These are phyloP conservation scores for Poeciliopsis retropinna DNA, from an alignment of 2,113 vertebrate genomes.

Conservation along the genomic window DNA sequence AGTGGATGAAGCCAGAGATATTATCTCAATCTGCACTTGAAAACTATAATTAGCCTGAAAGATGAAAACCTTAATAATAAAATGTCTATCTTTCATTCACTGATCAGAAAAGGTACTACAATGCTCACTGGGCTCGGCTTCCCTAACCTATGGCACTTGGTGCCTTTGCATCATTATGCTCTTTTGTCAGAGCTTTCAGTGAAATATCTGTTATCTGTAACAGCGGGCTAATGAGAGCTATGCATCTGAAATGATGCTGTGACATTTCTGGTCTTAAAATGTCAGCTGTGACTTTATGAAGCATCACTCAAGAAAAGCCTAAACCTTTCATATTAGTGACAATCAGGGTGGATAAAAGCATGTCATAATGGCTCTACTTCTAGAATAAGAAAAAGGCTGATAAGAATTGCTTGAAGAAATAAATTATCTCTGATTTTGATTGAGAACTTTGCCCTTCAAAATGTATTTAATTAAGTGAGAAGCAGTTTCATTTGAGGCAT, in stretches of 20 bases:
- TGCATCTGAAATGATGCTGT: slow-evolving; percentile 1
- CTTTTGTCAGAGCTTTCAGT: slow-evolving; percentile 23
- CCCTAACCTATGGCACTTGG: background rate
- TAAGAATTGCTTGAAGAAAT: too few relatives aligned
- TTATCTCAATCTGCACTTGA: slow-evolving; percentile 50
- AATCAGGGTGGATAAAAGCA: too few relatives aligned
- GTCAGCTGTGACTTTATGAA: background rate
- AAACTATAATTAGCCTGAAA: slow-evolving; percentile 54
- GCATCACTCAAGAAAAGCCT: background rate
- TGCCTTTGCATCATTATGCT: slow-evolving; percentile 15
- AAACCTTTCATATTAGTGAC: too few relatives aligned
- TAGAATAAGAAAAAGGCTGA: too few relatives aligned
- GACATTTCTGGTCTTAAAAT: background rate
- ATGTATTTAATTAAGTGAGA: too few relatives aligned
- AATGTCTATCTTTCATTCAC: slow-evolving; percentile 6
- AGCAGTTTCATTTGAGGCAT: too few relatives aligned
- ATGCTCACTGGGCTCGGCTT: slow-evolving; percentile 26
- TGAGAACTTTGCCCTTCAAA: too few relatives aligned
- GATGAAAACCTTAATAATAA: slow-evolving; percentile 52
- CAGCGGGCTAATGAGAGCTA: background rate
- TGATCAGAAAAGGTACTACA: slow-evolving; percentile 28
- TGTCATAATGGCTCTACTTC: too few relatives aligned
- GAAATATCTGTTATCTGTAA: slow-evolving; percentile 12
- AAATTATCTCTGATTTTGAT: too few relatives aligned
- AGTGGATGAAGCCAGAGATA: slow-evolving; percentile 37